Conservation (phyloP, 2,888 invertebrate species). For the Carcina quercana region DNA sequence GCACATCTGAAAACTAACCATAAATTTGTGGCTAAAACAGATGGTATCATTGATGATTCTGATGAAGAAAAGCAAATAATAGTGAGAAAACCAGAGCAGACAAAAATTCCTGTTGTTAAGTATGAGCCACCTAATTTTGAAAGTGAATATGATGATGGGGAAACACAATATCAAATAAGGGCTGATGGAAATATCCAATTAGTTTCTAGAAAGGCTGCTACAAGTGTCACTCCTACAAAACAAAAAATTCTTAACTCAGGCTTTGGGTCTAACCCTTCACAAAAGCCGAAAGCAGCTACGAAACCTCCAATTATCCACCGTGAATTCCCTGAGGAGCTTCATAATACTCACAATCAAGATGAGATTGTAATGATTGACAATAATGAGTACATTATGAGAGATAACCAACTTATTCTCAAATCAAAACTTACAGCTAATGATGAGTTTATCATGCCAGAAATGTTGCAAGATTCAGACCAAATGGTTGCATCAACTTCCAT, state of each 20-base stretch:
- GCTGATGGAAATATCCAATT: conserved; percentile 67
- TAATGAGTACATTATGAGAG: conserved; percentile 70
- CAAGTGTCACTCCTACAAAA: conserved; percentile 27
- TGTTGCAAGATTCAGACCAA: conserved; percentile 24
- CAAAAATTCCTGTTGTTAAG: conserved; percentile 26
- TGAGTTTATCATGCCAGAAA: conserved; percentile 40
- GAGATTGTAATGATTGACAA: conserved; percentile 73
- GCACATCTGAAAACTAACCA: conserved; percentile 81
- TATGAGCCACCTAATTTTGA: conserved; percentile 45
- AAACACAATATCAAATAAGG: conserved; percentile 46
- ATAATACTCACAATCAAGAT: conserved; percentile 28
- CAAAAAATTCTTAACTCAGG: conserved; percentile 61
- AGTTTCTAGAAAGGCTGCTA: conserved; percentile 49
- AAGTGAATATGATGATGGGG: conserved; percentile 45
- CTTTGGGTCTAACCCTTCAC: conserved; percentile 29
- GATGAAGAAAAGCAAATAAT: conserved; percentile 48
- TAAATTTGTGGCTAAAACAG: conserved; percentile 75
- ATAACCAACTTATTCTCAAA: conserved; percentile 48
- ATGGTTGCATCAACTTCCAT: conserved; percentile 34
- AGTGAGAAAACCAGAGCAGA: conserved; percentile 14
- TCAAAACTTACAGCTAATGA: conserved; percentile 24
- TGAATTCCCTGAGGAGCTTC: conserved; percentile 34
- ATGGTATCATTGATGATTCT: conserved; percentile 79
- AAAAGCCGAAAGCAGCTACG: conserved; percentile 22
- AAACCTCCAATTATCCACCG: conserved; percentile 23